Conservation (phyloP, 2,113 vertebrate species). For the Crotalus horridus region DNA sequence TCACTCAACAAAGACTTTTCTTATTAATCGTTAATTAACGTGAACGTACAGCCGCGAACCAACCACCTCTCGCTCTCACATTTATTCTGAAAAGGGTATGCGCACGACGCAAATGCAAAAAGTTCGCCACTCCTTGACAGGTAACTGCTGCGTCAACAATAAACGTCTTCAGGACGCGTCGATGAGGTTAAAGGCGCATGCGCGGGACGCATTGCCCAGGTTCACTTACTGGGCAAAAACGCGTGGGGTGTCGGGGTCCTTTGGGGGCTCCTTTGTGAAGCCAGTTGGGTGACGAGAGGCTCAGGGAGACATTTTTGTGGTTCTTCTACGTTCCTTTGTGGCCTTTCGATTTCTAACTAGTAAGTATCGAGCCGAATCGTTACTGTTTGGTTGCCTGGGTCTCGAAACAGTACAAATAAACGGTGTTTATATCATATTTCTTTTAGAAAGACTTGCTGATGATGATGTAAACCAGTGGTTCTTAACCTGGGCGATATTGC, state of each 20-base stretch:
- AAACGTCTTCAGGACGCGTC: background rate
- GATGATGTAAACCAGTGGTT: background rate
- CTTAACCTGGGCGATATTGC: too few relatives aligned
- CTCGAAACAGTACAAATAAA: background rate
- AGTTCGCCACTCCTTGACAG: background rate
- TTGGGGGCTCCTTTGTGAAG: background rate
- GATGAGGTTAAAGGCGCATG: background rate
- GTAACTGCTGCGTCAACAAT: background rate
- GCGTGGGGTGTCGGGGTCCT: accelerated
- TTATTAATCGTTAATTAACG: background rate
- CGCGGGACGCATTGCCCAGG: background rate
- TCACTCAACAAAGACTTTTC: background rate
- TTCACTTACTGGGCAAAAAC: too few relatives aligned
- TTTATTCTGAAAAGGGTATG: background rate
- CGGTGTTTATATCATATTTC: background rate
- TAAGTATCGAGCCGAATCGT: background rate
- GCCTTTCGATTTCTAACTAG: background rate
- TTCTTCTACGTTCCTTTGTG: too few relatives aligned
- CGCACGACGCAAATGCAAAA: background rate
- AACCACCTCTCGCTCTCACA: background rate
- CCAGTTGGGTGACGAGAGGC: too few relatives aligned
- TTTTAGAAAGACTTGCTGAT: background rate
- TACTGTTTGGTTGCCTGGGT: background rate
- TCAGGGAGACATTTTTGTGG: background rate
- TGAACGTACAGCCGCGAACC: background rate